Base-by-base conservation (phyloP, 2,113 vertebrate genomes). In the Sinocyclocheilus anshuiensis region DNA sequence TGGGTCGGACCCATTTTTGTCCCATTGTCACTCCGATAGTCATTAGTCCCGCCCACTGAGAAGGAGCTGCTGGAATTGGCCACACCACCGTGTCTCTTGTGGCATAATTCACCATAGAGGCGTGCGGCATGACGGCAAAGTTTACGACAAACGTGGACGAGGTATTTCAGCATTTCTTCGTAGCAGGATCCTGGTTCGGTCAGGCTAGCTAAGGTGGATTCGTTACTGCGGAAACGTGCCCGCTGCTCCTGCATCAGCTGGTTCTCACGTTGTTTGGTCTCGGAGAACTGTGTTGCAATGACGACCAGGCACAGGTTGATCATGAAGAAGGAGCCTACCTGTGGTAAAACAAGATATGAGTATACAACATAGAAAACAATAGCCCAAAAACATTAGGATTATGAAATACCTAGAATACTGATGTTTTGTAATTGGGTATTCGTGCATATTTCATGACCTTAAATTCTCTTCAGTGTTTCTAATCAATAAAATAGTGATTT, bases 321-420 rank as follows among this genome's bases (percentile, higher is more conserved):
- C 98, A 99, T 99, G 95, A 99, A 99, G 94, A 99, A 99, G 90
- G 98, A 99, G 89, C 98, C 98, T 61, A 99, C 98, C 98, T 99
- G 91, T 10, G 77, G 4, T 2, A 79, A 77, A 81, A 55, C 45
- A 48, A 48, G 3, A 48, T 48, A 3, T 12, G 11, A 48, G 45
- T 48, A 48, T 48, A 48, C 3, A 48, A 48, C 11, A 20, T 16
- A 77, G 50, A 78, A 78, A 22, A 10, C 76, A 36, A 55, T 12
- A 20, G 50, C 22, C 9, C 76, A 55, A 57, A 57, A 78, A 22
- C 50, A 78, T 36, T 20, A 36, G 26, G 8, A 12, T 9, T 33
- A 69, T 1, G 1, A 9, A 16, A 55, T 55, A 16, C 53, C 9
- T 55, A 16, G 8, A 42, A 42, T 9, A 42, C 42, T 42, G 42